These are phyloP conservation scores for Agonum fuliginosum DNA, from an alignment of 2,888 invertebrate species.

Conservation along the genomic window DNA sequence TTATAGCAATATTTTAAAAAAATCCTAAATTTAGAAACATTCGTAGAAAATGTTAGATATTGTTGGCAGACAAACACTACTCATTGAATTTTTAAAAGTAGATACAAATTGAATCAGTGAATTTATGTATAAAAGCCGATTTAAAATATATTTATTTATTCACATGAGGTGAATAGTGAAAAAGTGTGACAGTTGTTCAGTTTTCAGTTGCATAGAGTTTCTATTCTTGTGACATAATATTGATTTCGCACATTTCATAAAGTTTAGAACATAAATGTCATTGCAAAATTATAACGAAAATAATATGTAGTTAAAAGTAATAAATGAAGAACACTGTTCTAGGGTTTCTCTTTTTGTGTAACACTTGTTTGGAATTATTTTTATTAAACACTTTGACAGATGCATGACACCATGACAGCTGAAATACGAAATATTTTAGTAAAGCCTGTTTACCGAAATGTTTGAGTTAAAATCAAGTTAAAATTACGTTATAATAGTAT, in stretches of 20 bases:
- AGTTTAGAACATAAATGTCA: constrained; percentile 18
- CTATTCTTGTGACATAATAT: constrained; percentile 41
- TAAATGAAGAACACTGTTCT: neutral
- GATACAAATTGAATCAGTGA: neutral
- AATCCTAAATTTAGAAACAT: neutral
- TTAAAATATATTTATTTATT: neutral
- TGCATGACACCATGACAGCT: constrained; percentile 41
- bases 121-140: neutral
- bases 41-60: constrained; percentile 1
- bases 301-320: constrained; percentile 13
- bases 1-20: neutral
- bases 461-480: neutral
- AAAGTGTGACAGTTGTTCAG: constrained; percentile 1
- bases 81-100: constrained; percentile 16
- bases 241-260: constrained; percentile 41
- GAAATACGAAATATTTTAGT: neutral
- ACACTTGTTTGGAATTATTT: constrained; percentile 34
- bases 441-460: neutral
- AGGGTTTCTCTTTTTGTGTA: neutral
- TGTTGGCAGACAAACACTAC: constrained; percentile 15
- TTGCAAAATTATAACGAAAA: constrained; percentile 12
- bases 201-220: constrained; percentile 16
- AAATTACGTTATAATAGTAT: too few species aligned
- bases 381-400: constrained; percentile 46
- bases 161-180: constrained; percentile 7